These are phyloP conservation scores for Brevimyrus niger DNA, from an alignment of 2,113 vertebrate genomes.

Conservation along the genomic window DNA sequence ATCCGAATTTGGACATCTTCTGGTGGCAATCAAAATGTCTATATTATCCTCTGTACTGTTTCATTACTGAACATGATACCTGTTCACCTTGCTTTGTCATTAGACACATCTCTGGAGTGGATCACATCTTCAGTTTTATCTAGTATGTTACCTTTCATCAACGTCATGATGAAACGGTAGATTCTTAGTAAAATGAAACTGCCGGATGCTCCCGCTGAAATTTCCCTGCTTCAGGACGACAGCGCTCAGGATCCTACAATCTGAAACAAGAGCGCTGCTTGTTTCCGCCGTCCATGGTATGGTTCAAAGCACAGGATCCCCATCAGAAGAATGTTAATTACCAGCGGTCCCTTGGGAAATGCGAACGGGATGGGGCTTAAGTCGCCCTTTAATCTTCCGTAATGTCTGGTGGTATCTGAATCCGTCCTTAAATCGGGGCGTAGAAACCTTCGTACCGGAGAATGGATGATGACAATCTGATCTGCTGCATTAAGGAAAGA, in stretches of 20 bases:
- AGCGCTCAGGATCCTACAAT: not conserved
- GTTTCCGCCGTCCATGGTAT: constrained; percentile 47
- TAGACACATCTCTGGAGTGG: not conserved
- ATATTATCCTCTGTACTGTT: not conserved
- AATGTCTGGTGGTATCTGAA: constrained; percentile 15
- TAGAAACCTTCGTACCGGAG: not conserved
- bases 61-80: not conserved
- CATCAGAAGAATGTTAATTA: constrained; percentile 54
- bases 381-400: constrained; percentile 14
- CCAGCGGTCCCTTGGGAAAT: constrained; percentile 44
- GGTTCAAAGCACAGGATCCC: constrained; percentile 40
- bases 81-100: not conserved
- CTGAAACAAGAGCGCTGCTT: constrained; percentile 50
- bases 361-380: not conserved
- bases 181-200: not conserved
- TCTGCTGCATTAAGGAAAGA: not conserved
- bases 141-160: not conserved
- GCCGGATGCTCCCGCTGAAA: not conserved
- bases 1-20: not conserved
- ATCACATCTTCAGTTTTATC: not conserved
- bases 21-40: not conserved
- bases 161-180: not conserved
- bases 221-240: not conserved
- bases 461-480: not conserved
- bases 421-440: not conserved